Evolutionary conservation across 2,113 vertebrate species (phyloP).

Genomic region (Peucedramus taeniatus): DNA sequence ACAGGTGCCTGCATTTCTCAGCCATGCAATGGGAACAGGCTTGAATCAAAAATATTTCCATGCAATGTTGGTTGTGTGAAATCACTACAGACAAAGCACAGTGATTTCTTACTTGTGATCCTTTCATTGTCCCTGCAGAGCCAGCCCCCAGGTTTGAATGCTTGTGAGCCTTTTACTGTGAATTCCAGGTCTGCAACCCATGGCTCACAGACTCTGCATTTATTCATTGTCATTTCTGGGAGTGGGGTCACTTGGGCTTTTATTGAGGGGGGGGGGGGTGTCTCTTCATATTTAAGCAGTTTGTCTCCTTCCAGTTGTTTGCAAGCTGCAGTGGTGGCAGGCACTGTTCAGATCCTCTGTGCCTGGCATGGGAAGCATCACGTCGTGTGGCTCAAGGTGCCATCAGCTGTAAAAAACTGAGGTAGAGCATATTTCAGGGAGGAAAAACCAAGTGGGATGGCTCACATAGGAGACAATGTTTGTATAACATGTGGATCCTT

Average conservation of each 20-base stretch:
- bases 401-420: conserved; percentile 35
- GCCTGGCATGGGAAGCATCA: not conserved
- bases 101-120: conserved; percentile 21
- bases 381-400: not conserved
- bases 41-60: not conserved
- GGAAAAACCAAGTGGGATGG: not conserved
- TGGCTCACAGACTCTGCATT: not conserved
- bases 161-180: not conserved
- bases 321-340: conserved; percentile 2
- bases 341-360: not conserved
- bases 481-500: not conserved
- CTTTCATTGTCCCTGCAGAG: not conserved
- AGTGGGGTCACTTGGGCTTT: not conserved
- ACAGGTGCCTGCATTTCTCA: not conserved
- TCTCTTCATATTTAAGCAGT: not conserved
- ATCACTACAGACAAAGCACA: not conserved
- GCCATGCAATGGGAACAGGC: not conserved
- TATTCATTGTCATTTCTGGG: not conserved
- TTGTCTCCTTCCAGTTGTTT: conserved; percentile 24
- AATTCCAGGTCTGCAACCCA: not conserved
- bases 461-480: not conserved
- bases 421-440: not conserved
- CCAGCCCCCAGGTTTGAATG: not conserved
- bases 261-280: rapidly evolving
- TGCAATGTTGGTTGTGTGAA: not conserved